Conservation (phyloP, 2,888 invertebrate genomes). For the Campopleginae sp. region DNA sequence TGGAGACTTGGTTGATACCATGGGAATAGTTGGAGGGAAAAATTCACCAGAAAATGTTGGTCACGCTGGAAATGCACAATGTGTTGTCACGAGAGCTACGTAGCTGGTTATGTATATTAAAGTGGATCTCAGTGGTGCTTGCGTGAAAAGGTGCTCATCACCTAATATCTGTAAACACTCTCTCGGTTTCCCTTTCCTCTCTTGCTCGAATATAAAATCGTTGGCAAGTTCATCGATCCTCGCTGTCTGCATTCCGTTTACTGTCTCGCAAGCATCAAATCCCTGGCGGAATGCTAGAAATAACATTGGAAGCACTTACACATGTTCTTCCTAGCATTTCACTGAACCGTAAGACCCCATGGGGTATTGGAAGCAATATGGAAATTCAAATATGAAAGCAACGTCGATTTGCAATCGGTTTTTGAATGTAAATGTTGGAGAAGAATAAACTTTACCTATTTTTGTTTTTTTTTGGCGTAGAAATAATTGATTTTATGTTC, state of each 20-base stretch:
- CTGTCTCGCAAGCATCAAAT: not conserved
- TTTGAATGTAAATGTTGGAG: not conserved
- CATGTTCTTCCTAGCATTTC: not conserved
- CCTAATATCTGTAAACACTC: not conserved
- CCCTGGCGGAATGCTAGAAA: not conserved
- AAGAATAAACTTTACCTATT: not conserved
- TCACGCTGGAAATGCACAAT: constrained; percentile 1
- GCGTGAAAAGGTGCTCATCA: constrained; percentile 37
- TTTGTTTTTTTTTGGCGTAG: not conserved
- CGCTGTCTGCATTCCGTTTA: not conserved
- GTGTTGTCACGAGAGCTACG: constrained; percentile 16
- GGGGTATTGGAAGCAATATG: not conserved
- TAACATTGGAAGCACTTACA: not conserved
- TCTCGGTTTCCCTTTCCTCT: not conserved
- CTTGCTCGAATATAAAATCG: constrained; percentile 19
- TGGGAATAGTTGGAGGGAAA: constrained; percentile 22
- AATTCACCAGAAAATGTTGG: constrained; percentile 29
- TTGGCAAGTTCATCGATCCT: constrained; percentile 35
- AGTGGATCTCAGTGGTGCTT: constrained; percentile 12
- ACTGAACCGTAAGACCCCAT: not conserved
- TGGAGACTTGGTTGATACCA: not conserved
- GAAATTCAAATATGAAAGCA: not conserved
- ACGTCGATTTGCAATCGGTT: not conserved
- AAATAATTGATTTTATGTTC: not conserved
- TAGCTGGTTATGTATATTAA: constrained; percentile 36